A percentile compares a stretch with the other conserved stretches of the same genome.
Evolutionary conservation across 2,888 invertebrate genomes (phyloP).

Genomic region (Andricus curvator): DNA sequence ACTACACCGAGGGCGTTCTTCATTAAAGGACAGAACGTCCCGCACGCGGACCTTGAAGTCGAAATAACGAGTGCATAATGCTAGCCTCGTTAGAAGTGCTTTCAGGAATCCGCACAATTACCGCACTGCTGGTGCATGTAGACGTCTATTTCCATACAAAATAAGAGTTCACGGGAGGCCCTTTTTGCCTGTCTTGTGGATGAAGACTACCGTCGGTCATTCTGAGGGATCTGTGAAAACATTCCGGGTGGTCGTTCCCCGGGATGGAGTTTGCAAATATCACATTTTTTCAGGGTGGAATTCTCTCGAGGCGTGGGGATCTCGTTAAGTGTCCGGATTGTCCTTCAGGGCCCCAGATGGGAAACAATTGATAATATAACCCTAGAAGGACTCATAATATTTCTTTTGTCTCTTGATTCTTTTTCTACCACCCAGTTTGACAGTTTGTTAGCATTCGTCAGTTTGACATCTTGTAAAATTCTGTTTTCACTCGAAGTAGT

Average conservation of each 20-base stretch:
- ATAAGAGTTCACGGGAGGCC: slow-evolving; percentile 1
- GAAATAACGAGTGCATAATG: slow-evolving; percentile 40
- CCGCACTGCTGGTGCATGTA: background rate
- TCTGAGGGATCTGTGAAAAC: background rate
- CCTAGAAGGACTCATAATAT: background rate
- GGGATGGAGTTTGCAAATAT: background rate
- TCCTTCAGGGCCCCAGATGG: background rate
- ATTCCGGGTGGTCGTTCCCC: slow-evolving; percentile 11
- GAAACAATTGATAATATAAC: background rate
- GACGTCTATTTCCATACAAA: slow-evolving; percentile 36
- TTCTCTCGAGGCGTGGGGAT: background rate
- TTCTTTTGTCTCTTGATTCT: too few relatives aligned
- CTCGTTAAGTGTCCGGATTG: background rate
- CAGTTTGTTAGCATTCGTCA: too few relatives aligned
- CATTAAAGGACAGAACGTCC: slow-evolving; percentile 33
- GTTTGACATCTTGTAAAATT: too few relatives aligned
- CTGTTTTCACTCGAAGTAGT: too few relatives aligned
- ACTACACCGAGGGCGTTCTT: slow-evolving; percentile 29
- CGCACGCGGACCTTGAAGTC: slow-evolving; percentile 23
- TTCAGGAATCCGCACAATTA: slow-evolving; percentile 37
- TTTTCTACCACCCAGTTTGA: too few relatives aligned
- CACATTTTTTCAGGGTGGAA: background rate
- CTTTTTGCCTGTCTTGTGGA: background rate
- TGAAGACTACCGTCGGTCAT: slow-evolving; percentile 5
- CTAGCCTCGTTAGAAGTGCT: slow-evolving; percentile 28